Base-by-base conservation (phyloP, 2,888 invertebrate genomes). In the Hirtodrosophila trivittata region DNA sequence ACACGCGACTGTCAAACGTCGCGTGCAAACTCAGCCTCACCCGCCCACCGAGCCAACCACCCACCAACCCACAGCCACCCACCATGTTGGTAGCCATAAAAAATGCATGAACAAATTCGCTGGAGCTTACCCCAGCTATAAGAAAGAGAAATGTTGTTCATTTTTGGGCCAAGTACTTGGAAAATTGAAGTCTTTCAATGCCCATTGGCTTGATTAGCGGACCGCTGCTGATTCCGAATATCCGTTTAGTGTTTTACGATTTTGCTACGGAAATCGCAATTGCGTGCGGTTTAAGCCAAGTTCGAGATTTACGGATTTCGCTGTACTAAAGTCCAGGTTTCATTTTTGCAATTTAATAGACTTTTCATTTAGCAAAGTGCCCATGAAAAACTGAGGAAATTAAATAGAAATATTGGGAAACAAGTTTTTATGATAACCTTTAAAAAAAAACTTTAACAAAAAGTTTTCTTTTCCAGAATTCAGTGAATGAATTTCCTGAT, bases 91-190 rank as follows among this genome's bases (percentile, higher is more conserved):
- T 26, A 21, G 62, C 50, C 56, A 81, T 75, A 78, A 82, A 83
- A 81, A 76, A 78, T 76, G 69, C 78, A 81, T 78, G 75, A 68
- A 55, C 66, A 75, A 74, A 68, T 81, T 76, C 62, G 39, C 37
- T 52, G 47, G 45, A 55, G 54, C 46, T 12, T 28, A 28, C 28
- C 28, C 28, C 7, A 28, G 3, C 28, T 2, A n/a, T 28, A 7
- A 37, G 37, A 18, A 58, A 56, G 45, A 59, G 62, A 68, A 73
- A 80, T 70, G 55, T 65, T 46, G 66, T 65, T 73, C 64, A 65
- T 58, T 80, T 21, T 21, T 21, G 18, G 14, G 51, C 9, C 43
- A 51, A 49, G 38, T 25, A 43, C 47, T 45, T 49, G 28, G 18
- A 21, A 47, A 60, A 38, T 52, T 52, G 50, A 37, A 46, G 63